Evolutionary conservation across 2,797 vertebrate genomes (phyloP).

Genomic region (Lepus townsendii): DNA sequence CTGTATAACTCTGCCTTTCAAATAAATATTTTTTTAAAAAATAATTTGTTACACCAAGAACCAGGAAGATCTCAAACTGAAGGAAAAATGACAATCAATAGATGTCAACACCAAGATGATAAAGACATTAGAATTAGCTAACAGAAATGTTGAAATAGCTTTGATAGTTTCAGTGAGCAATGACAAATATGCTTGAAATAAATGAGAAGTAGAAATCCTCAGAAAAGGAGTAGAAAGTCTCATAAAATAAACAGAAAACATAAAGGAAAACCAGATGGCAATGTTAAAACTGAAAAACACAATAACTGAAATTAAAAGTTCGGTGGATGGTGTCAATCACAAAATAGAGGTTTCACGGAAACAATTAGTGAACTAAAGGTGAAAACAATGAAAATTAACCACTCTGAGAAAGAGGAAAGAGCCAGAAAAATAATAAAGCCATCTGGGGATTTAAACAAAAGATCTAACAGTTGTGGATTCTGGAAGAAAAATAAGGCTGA

Average conservation of each 20-base stretch:
- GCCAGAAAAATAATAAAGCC: neutral
- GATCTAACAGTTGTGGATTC: neutral
- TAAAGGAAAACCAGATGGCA: neutral
- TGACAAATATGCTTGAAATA: neutral
- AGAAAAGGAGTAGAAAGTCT: neutral
- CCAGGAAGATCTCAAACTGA: neutral
- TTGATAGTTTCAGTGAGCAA: neutral
- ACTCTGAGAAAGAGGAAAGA: conserved; percentile 16
- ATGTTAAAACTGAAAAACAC: neutral
- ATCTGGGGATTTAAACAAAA: neutral
- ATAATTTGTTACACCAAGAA: neutral
- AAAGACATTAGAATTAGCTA: conserved; percentile 4
- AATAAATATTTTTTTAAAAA: neutral
- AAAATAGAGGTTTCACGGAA: neutral
- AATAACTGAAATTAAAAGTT: neutral
- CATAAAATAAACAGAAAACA: neutral
- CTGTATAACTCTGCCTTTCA: too few species aligned
- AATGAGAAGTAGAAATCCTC: neutral
- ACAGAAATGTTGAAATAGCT: neutral
- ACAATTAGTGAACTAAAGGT: neutral
- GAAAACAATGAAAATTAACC: neutral
- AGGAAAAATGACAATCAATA: neutral
- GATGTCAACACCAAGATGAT: too few species aligned
- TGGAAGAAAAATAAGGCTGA: neutral
- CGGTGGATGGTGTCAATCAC: neutral